phyloP scores from a whole-genome alignment of 2,113 vertebrate species.

The Callopanchax toddi region DNA sequence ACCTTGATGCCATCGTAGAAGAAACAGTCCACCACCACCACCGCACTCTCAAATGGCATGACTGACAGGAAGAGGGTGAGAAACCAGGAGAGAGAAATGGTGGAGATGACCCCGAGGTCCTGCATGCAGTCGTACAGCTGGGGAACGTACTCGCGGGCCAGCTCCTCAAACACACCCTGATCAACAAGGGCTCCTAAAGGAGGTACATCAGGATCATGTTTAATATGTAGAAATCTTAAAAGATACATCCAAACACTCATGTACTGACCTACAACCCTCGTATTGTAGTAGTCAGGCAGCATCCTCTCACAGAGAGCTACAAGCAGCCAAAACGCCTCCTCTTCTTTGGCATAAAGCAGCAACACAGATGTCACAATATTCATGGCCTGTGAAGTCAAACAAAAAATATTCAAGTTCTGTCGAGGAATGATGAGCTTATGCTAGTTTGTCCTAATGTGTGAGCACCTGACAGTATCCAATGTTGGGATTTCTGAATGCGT shows the following conservation, averaged over 20 bases:
- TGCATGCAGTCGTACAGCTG: slow-evolving; percentile 99
- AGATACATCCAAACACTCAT: background rate
- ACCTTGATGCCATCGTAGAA: slow-evolving; percentile 99
- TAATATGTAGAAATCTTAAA: background rate
- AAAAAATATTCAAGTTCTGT: background rate
- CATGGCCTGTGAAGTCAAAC: slow-evolving; percentile 86
- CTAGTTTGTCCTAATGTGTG: background rate
- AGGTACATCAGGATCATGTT: background rate
- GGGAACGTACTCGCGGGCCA: slow-evolving; percentile 92
- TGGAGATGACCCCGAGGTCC: slow-evolving; percentile 96
- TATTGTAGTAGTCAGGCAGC: slow-evolving; percentile 99
- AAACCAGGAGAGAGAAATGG: slow-evolving; percentile 98
- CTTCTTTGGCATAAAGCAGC: slow-evolving; percentile 96
- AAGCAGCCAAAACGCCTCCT: slow-evolving; percentile 97
- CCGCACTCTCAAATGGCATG: slow-evolving; percentile 97
- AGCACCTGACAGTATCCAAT: slow-evolving; percentile 98
- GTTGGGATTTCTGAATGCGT: slow-evolving; percentile 97
- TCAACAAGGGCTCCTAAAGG: slow-evolving; percentile 91
- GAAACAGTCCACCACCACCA: slow-evolving; percentile 99
- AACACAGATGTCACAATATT: slow-evolving; percentile 98
- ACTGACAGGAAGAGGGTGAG: slow-evolving; percentile 98
- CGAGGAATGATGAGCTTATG: background rate
- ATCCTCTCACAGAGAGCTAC: slow-evolving; percentile 97
- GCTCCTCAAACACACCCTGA: slow-evolving; percentile 97
- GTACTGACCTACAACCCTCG: slow-evolving; percentile 93